Evolutionary conservation across 2,113 vertebrate genomes (phyloP).

Genomic region (Syngnathus floridae): DNA sequence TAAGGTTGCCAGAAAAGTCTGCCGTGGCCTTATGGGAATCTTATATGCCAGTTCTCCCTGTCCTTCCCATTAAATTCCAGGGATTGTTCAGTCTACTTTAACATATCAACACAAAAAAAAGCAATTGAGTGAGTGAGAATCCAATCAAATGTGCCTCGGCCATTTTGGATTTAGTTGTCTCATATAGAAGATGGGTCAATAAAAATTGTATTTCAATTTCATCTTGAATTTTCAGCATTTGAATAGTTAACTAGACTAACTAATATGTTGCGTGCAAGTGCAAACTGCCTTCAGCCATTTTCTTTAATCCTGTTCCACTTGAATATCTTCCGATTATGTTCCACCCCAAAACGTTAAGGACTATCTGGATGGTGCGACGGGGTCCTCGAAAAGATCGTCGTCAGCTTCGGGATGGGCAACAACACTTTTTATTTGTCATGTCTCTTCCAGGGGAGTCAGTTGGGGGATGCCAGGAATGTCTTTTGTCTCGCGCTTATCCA

Average conservation of each 20-base stretch:
- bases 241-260: too few species aligned
- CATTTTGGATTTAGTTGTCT: too few species aligned
- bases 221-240: too few species aligned
- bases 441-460: slow-evolving; percentile 42
- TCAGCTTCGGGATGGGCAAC: slow-evolving; percentile 10
- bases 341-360: slow-evolving; percentile 5
- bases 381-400: slow-evolving; percentile 9
- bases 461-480: slow-evolving; percentile 42
- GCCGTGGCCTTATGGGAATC: slow-evolving; percentile 29
- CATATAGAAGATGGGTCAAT: too few species aligned
- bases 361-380: slow-evolving; percentile 13
- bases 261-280: background rate
- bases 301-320: background rate
- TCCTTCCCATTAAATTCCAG: slow-evolving; percentile 52
- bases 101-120: slow-evolving; percentile 35
- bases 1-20: slow-evolving; percentile 4
- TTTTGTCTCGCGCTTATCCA: slow-evolving; percentile 37
- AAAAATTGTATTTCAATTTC: too few species aligned
- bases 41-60: slow-evolving; percentile 19
- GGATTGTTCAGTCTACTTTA: slow-evolving; percentile 34
- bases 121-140: background rate
- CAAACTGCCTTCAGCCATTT: background rate
- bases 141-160: background rate
- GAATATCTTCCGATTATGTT: slow-evolving; percentile 1
- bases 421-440: slow-evolving; percentile 31